phyloP scores from a whole-genome alignment of 2,797 vertebrate species.

The Leptodactylus fallax region DNA sequence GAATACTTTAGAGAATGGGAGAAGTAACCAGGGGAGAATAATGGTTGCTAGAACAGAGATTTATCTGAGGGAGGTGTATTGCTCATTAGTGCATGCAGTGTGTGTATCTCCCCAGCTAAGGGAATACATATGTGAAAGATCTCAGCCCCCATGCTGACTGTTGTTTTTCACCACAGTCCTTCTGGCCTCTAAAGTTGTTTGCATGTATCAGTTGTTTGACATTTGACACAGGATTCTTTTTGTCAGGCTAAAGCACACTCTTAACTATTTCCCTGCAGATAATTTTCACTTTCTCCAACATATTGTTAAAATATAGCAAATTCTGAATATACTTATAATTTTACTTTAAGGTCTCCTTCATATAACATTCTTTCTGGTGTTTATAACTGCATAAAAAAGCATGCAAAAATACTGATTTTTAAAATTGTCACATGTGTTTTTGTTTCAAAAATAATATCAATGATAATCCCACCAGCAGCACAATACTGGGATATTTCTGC shows the following conservation, averaged over 20 bases:
- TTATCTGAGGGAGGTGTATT: conserved; percentile 27
- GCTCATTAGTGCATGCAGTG: conserved; percentile 57
- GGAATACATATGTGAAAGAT: conserved; percentile 50
- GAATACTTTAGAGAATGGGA: neutral
- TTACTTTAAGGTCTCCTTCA: too few relatives aligned
- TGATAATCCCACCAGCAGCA: too few relatives aligned
- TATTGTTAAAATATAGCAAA: neutral
- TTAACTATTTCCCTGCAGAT: conserved; percentile 18
- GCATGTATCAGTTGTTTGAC: conserved; percentile 47
- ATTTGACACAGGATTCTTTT: conserved; percentile 50
- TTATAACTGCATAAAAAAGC: too few relatives aligned
- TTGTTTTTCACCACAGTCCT: conserved; percentile 42
- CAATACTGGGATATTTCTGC: too few relatives aligned
- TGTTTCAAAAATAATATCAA: too few relatives aligned
- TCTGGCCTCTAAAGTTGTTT: conserved; percentile 51
- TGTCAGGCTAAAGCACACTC: conserved; percentile 19
- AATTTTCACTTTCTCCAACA: neutral
- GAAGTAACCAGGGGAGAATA: conserved; percentile 32
- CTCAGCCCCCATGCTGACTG: conserved; percentile 55
- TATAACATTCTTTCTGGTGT: too few relatives aligned
- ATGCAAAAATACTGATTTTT: too few relatives aligned
- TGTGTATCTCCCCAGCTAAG: conserved; percentile 32
- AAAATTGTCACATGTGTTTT: too few relatives aligned
- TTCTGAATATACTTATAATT: neutral
- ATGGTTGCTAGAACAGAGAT: conserved; percentile 40